Conservation (phyloP, 2,113 vertebrate species). For the Diadophis punctatus region DNA sequence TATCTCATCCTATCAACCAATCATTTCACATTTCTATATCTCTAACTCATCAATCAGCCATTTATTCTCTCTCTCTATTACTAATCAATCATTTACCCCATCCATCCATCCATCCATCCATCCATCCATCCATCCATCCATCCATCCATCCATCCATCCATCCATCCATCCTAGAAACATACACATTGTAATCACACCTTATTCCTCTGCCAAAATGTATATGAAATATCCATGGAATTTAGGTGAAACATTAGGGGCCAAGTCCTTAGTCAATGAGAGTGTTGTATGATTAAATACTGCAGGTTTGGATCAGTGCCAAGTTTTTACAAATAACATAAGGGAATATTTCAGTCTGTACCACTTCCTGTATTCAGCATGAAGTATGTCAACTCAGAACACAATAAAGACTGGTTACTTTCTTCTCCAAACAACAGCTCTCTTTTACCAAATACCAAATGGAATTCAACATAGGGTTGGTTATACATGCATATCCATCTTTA, state of each 20-base stretch:
- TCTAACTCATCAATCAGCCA: too few species aligned
- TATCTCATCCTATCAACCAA: too few species aligned
- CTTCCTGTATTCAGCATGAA: conserved; percentile 67
- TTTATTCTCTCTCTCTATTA: too few species aligned
- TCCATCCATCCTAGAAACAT: neutral
- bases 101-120: neutral
- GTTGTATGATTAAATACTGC: conserved; percentile 55
- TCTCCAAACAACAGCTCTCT: conserved; percentile 60
- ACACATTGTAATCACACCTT: neutral
- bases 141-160: neutral
- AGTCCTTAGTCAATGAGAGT: conserved; percentile 42
- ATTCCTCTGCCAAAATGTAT: neutral
- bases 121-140: neutral
- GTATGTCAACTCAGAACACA: conserved; percentile 62
- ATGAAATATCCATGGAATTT: neutral
- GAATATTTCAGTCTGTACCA: conserved; percentile 70
- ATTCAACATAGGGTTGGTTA: neutral
- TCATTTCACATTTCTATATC: too few species aligned
- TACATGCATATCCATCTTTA: neutral
- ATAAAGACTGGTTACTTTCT: conserved; percentile 63
- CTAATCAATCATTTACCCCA: too few species aligned
- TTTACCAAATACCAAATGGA: conserved; percentile 66
- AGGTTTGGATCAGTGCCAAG: conserved; percentile 58
- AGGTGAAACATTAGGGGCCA: conserved; percentile 8
- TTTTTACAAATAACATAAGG: conserved; percentile 69